Conservation (phyloP, 1,140 invertebrate genomes). For the Sminthurinus signatus region DNA sequence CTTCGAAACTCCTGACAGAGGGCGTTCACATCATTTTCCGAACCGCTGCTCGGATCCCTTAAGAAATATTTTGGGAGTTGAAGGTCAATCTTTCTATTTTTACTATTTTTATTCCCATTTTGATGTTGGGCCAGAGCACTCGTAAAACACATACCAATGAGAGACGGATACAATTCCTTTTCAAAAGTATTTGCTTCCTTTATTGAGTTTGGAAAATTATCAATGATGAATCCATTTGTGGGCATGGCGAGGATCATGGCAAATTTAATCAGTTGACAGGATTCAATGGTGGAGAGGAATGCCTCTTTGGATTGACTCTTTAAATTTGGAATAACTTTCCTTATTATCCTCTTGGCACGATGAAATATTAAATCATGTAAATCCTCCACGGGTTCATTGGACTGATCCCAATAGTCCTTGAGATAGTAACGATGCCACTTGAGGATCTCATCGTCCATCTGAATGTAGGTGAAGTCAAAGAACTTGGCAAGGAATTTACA, state of each 20-base stretch:
- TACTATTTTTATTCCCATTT: neutral
- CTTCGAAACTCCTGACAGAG: neutral
- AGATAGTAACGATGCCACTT: neutral
- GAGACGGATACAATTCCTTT: neutral
- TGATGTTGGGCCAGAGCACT: neutral
- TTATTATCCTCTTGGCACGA: neutral
- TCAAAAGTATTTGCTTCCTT: neutral
- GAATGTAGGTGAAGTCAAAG: neutral
- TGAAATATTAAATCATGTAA: neutral
- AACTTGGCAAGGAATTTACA: neutral
- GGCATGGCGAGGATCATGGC: neutral
- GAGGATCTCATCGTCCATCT: neutral
- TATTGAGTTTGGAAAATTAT: neutral
- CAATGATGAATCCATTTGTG: conserved; percentile 4
- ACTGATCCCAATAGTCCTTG: neutral
- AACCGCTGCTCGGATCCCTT: neutral
- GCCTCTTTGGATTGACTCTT: neutral
- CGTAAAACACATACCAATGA: neutral
- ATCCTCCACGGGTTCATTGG: neutral
- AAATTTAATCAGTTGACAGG: neutral
- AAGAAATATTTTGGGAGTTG: conserved; percentile 5
- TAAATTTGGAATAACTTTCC: neutral
- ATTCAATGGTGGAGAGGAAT: neutral
- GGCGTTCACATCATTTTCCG: neutral
- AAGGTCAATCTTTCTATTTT: too few species aligned